Conservation (phyloP, 2,797 vertebrate species). For the Poecilia velifera region DNA sequence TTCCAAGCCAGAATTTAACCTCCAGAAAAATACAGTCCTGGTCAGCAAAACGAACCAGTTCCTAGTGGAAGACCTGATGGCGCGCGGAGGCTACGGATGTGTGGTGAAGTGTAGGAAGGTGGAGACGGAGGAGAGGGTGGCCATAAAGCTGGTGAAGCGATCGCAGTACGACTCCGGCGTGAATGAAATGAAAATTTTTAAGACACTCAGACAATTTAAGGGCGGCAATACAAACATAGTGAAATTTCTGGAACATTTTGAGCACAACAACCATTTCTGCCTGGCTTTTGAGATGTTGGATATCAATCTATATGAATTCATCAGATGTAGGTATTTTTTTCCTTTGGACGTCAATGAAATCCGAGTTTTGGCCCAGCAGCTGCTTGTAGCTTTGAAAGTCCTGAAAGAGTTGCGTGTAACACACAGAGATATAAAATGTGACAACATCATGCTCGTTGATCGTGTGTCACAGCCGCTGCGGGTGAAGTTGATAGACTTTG, state of each 20-base stretch:
- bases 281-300: not conserved
- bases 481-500: not conserved
- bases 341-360: not conserved
- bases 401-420: not conserved
- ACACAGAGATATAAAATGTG: slow-evolving; percentile 2
- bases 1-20: not conserved
- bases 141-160: not conserved
- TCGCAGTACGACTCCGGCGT: not conserved
- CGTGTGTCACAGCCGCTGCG: not conserved
- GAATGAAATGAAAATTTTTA: not conserved
- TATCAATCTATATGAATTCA: not conserved
- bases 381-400: not conserved
- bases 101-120: not conserved
- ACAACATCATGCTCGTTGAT: not conserved
- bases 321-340: not conserved
- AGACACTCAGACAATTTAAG: not conserved
- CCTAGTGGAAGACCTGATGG: not conserved
- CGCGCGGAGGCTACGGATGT: not conserved
- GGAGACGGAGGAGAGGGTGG: not conserved
- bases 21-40: not conserved
- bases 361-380: not conserved
- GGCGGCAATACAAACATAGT: not conserved
- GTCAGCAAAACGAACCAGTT: not conserved
- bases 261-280: not conserved
- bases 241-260: not conserved